Conservation (phyloP, 1,140 invertebrate species). For the Augochlora pura region DNA sequence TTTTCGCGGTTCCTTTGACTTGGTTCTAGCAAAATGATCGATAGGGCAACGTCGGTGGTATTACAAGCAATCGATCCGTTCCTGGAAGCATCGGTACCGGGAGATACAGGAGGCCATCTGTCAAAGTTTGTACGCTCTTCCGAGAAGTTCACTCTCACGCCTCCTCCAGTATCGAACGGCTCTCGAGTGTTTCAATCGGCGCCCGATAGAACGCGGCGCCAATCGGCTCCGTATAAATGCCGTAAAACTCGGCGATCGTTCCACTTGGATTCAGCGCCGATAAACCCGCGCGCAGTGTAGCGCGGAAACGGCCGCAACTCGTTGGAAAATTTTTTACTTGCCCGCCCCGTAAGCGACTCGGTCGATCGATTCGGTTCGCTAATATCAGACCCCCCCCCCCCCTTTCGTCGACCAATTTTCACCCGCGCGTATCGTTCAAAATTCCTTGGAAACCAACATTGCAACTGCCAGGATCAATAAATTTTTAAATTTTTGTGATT, state of each 20-base stretch:
- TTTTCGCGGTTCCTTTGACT: background rate
- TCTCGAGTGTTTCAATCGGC: slow-evolving; percentile 56
- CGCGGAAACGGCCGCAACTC: slow-evolving; percentile 2
- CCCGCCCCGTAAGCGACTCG: background rate
- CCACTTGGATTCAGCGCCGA: slow-evolving; percentile 19
- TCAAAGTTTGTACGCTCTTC: slow-evolving; percentile 62
- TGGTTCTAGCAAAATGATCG: background rate
- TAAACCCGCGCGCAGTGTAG: background rate
- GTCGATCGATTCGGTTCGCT: background rate
- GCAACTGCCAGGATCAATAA: too few relatives aligned
- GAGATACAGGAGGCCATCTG: slow-evolving; percentile 57
- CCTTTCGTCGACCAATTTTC: background rate
- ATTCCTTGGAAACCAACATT: too few relatives aligned
- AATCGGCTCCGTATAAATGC: slow-evolving; percentile 44
- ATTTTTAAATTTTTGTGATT: too few relatives aligned
- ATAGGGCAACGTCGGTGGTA: slow-evolving; percentile 6
- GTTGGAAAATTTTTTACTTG: slow-evolving; percentile 6
- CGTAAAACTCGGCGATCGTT: slow-evolving; percentile 26
- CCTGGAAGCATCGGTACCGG: background rate
- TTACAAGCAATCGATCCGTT: slow-evolving; percentile 35
- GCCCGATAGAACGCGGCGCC: slow-evolving; percentile 49
- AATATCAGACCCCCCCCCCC: background rate
- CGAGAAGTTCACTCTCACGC: slow-evolving; percentile 54
- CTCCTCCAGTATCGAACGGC: slow-evolving; percentile 37
- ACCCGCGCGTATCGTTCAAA: too few relatives aligned